Evolutionary conservation across 2,113 vertebrate genomes (phyloP).

Genomic region (Larimichthys crocea): DNA sequence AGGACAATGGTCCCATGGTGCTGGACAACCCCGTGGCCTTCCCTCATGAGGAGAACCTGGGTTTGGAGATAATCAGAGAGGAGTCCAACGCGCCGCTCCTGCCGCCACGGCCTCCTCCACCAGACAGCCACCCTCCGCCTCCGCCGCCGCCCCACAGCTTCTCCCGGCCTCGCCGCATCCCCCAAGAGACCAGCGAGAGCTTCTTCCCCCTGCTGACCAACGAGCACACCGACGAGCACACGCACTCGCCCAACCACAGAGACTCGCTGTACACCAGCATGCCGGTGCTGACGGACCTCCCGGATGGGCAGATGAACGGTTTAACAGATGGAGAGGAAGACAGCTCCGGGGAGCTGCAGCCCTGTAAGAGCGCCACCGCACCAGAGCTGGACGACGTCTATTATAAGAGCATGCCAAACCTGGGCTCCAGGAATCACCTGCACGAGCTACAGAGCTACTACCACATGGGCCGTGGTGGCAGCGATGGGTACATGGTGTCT

Average conservation of each 20-base stretch:
- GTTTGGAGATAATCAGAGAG: constrained; percentile 95
- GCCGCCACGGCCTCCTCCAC: constrained; percentile 89
- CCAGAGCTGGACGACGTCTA: constrained; percentile 93
- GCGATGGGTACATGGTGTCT: constrained; percentile 96
- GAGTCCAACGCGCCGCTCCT: constrained; percentile 95
- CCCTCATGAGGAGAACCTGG: constrained; percentile 92
- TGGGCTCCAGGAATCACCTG: constrained; percentile 94
- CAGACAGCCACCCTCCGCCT: constrained; percentile 88
- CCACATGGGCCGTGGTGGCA: constrained; percentile 97
- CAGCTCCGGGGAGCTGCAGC: constrained; percentile 85
- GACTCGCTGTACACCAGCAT: constrained; percentile 98
- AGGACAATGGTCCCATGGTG: constrained; percentile 89
- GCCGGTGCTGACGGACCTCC: constrained; percentile 92
- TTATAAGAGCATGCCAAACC: constrained; percentile 99
- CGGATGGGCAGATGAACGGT: constrained; percentile 83
- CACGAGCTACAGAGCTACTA: constrained; percentile 97
- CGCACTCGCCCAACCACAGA: constrained; percentile 87
- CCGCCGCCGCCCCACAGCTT: constrained; percentile 89
- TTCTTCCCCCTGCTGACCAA: constrained; percentile 97
- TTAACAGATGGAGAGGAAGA: constrained; percentile 87
- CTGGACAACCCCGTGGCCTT: constrained; percentile 91
- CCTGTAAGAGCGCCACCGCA: constrained; percentile 87
- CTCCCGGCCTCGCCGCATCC: constrained; percentile 88
- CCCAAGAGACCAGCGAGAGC: constrained; percentile 96
- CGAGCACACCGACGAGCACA: constrained; percentile 91